A percentile compares a stretch with the other conserved stretches of the same genome.
phyloP scores from a whole-genome alignment of 1,140 invertebrate genomes.

The Danaus plexippus region DNA sequence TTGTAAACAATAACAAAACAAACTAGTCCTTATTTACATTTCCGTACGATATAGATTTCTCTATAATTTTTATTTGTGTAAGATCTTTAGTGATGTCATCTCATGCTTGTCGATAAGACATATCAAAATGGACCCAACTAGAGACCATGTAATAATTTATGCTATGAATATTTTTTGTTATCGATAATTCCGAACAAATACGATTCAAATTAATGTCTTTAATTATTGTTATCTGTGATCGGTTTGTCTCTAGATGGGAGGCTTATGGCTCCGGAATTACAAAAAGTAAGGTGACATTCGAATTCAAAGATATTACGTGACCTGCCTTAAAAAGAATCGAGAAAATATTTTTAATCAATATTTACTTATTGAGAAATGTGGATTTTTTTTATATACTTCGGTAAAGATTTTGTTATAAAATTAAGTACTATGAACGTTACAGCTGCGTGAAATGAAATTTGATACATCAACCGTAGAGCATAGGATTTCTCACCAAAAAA shows the following conservation, averaged over 20 bases:
- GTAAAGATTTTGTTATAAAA: no score
- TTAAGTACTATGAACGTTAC: no score
- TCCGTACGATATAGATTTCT: conserved; percentile 1
- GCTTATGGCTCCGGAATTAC: no score
- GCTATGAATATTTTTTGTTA: conserved; percentile 21
- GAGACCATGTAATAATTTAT: conserved; percentile 31
- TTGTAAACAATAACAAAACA: conserved; percentile 10
- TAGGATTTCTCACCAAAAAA: conserved; percentile 12
- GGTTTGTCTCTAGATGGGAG: conserved; percentile 6
- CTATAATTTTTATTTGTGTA: conserved; percentile 49
- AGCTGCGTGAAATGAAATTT: no score
- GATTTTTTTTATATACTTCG: no score
- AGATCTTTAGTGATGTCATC: conserved; percentile 20
- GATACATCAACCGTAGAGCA: conserved; percentile 6
- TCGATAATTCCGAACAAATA: conserved; percentile 24
- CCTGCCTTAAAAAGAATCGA: no score
- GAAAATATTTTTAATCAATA: no score
- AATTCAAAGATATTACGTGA: no score
- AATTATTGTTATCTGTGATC: conserved; percentile 23
- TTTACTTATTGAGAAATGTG: no score
- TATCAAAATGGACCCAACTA: no score
- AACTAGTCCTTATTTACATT: not conserved
- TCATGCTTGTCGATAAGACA: conserved; percentile 36
- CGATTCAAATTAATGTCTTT: conserved; percentile 24
- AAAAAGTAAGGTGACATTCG: no score